These are phyloP conservation scores for Psittacula echo DNA, from an alignment of 2,797 vertebrate genomes.

Conservation along the genomic window DNA sequence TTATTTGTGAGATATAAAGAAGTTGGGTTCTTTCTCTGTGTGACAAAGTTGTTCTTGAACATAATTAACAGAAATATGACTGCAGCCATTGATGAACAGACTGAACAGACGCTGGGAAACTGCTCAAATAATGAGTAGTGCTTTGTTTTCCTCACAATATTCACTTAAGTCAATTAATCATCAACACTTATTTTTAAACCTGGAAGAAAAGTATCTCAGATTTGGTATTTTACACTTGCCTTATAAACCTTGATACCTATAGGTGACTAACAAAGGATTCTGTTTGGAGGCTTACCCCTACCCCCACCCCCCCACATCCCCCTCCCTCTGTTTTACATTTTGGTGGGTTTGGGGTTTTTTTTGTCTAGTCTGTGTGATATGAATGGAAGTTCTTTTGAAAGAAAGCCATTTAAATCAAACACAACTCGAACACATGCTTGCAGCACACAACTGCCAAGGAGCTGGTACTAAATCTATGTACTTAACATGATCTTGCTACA, in stretches of 20 bases:
- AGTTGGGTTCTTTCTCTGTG: background rate
- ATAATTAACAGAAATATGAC: background rate
- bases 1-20: background rate
- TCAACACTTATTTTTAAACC: background rate
- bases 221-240: background rate
- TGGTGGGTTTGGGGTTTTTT: background rate
- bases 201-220: background rate
- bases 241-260: background rate
- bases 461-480: background rate
- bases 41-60: background rate
- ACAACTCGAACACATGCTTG: background rate
- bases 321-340: background rate
- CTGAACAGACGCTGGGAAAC: background rate
- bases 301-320: too few relatives aligned
- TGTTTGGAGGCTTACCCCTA: rapidly evolving
- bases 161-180: background rate
- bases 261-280: background rate
- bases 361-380: background rate
- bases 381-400: background rate
- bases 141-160: background rate
- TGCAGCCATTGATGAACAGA: background rate
- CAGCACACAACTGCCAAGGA: background rate
- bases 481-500: background rate
- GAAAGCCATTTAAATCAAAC: background rate
- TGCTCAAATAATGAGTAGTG: background rate